Conservation (phyloP, 2,113 vertebrate genomes). For the Tonatia bakeri region DNA sequence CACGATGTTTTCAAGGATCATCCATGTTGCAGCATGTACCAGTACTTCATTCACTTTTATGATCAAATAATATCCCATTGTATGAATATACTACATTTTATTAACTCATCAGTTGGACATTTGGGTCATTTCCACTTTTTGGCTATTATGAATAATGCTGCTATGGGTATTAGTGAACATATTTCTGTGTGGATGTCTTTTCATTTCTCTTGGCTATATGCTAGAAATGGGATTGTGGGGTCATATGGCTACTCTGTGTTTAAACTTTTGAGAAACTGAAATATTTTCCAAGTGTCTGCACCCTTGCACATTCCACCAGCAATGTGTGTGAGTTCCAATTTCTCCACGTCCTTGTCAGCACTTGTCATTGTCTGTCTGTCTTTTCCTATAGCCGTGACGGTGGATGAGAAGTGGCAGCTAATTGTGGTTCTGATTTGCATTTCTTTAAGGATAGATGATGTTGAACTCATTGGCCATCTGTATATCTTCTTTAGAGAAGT, state of each 20-base stretch:
- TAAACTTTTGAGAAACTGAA: background rate
- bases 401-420: background rate
- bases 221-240: background rate
- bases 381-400: background rate
- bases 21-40: background rate
- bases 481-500: background rate
- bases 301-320: background rate
- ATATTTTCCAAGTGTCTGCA: background rate
- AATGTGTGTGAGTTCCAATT: background rate
- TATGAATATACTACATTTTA: background rate
- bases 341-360: background rate
- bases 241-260: background rate
- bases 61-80: background rate
- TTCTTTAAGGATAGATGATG: background rate
- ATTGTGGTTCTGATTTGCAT: background rate
- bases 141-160: background rate
- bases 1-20: background rate
- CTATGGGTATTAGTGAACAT: background rate
- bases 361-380: background rate
- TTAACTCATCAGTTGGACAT: background rate
- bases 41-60: background rate
- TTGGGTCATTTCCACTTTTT: background rate
- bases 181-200: background rate
- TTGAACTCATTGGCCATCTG: background rate
- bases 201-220: background rate